Evolutionary conservation across 2,113 vertebrate species (phyloP).

Genomic region (Neolamprologus hecqui): DNA sequence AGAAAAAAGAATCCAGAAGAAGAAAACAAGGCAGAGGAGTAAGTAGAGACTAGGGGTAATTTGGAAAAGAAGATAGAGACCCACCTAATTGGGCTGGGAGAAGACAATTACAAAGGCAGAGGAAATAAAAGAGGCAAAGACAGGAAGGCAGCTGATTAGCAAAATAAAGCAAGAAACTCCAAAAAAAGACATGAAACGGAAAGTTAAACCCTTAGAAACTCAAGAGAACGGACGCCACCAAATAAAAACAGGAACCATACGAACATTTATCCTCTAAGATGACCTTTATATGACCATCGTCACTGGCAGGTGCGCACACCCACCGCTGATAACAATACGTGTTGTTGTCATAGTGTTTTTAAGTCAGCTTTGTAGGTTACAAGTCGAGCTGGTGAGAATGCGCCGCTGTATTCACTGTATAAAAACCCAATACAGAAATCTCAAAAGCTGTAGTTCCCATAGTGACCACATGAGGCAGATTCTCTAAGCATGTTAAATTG

Average conservation of each 20-base stretch:
- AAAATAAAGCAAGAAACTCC: neutral
- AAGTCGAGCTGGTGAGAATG: neutral
- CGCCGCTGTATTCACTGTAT: fast-evolving
- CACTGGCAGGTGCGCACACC: neutral
- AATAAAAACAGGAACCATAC: neutral
- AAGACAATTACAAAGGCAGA: neutral
- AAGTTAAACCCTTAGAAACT: neutral
- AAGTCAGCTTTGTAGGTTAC: neutral
- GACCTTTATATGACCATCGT: neutral
- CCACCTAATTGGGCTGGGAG: neutral
- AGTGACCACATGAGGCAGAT: neutral
- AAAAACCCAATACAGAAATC: neutral
- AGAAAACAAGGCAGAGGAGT: neutral
- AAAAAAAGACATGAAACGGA: neutral
- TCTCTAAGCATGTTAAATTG: neutral
- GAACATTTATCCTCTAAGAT: neutral
- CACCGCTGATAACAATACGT: fast-evolving
- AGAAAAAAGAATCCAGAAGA: neutral
- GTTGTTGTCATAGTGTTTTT: neutral
- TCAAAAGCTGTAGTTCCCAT: neutral
- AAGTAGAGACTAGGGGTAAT: neutral
- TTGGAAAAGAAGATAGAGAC: neutral
- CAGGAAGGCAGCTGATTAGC: neutral
- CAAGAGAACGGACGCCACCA: neutral
- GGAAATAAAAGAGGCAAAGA: neutral